Base-by-base conservation (phyloP, 1,140 invertebrate species). In the Trialeurodes vaporariorum region DNA sequence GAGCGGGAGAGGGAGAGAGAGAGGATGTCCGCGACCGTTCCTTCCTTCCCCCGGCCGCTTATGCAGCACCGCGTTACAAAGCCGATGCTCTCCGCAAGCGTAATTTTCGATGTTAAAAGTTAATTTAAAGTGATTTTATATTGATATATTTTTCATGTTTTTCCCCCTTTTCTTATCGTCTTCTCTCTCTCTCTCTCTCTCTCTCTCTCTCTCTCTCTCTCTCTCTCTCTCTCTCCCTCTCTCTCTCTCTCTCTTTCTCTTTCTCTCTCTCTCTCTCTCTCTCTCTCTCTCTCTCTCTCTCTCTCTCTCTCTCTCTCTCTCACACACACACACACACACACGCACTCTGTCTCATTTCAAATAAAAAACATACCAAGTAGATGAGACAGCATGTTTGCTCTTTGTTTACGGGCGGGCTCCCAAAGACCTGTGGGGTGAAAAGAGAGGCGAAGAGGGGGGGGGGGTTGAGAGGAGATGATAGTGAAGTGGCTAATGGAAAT, bases 381-480 rank as follows among this genome's bases (percentile, higher is more conserved):
- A 49, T 49, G 34, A 49, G 34, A 49, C 34, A 49, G 34, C 34
- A 49, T 49, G 34, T 49, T 49, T 49, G 60, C 60, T 61, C 60
- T 61, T 5, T 25, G 60, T 61, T 23, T 23, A 23, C 22, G 60
- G 25, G 60, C n/a, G 25, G 60, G 60, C 60, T 11, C n/a, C n/a
- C n/a, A n/a, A n/a, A n/a, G 60, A 11, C 22, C 60, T n/a, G 60
- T 25, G 5, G n/a, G n/a, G n/a, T 25, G 27, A 23, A 11, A 11
- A 11, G 61, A 2, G 59, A 34, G 27, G 66, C 17, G 60, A 24
- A 34, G 2, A 21, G 66, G 21, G 58, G 59, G 13, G 26, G 49
- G 65, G 26, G 23, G 60, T 12, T n/a, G 60, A 49, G 59, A 22
- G n/a, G 60, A 25, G 66, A 26, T 21, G 66, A 62, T 21, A 27